phyloP scores from a whole-genome alignment of 1,140 invertebrate genomes.

The Caenorhabditis latens region DNA sequence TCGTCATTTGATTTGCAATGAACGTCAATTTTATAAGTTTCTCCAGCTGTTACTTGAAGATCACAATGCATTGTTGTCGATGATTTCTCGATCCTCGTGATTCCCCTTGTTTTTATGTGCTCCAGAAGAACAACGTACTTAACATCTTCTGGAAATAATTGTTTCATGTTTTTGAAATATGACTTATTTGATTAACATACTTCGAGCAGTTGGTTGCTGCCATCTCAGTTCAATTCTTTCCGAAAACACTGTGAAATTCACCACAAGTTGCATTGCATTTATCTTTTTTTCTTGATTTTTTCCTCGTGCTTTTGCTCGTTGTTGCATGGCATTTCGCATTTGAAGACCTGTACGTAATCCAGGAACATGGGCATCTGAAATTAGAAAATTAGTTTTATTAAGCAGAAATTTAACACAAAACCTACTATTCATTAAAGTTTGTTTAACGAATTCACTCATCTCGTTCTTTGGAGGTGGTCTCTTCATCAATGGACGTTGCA shows the following conservation, averaged over 20 bases:
- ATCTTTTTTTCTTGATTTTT: neutral
- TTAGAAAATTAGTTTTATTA: neutral
- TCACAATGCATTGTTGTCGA: neutral
- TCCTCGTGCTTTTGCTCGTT: neutral
- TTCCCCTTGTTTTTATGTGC: neutral
- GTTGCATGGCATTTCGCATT: slow-evolving; percentile 18
- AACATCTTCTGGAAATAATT: slow-evolving; percentile 2
- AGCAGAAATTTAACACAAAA: neutral
- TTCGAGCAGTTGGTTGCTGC: neutral
- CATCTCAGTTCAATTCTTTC: slow-evolving; percentile 36
- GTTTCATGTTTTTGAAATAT: neutral
- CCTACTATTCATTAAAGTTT: slow-evolving; percentile 26
- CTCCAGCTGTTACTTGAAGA: slow-evolving; percentile 25
- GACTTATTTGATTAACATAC: neutral
- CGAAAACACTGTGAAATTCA: neutral
- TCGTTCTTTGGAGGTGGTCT: too few relatives aligned
- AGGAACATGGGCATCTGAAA: slow-evolving; percentile 27
- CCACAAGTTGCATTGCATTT: neutral
- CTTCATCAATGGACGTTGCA: neutral
- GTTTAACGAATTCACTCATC: slow-evolving; percentile 2
- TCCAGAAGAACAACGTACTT: neutral
- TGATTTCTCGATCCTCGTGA: neutral
- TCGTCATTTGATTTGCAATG: neutral
- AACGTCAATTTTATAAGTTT: neutral
- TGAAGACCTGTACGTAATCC: slow-evolving; percentile 25